A percentile compares a stretch with the other conserved stretches of the same genome.
Conservation (phyloP, 2,888 invertebrate genomes). For the Drosophila quasianomalipes region DNA sequence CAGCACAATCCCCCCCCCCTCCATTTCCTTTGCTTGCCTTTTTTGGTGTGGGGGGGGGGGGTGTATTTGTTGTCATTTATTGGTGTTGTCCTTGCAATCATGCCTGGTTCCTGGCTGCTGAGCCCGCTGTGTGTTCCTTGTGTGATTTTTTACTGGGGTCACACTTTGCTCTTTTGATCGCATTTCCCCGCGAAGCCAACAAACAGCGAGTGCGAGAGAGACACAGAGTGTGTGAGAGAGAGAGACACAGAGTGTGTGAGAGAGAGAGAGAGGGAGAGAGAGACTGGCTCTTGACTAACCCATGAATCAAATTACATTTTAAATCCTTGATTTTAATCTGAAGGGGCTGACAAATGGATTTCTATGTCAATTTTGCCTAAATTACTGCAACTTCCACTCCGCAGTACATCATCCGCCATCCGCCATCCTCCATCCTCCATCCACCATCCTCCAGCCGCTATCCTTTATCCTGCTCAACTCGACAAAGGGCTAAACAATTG, state of each 20-base stretch:
- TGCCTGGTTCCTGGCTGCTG: constrained; percentile 24
- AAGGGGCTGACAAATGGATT: constrained; percentile 85
- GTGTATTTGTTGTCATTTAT: constrained; percentile 84
- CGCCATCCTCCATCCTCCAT: neutral
- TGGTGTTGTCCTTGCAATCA: constrained; percentile 73
- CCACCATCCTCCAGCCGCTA: neutral
- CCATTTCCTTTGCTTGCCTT: neutral
- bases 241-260: neutral
- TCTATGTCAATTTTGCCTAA: constrained; percentile 82
- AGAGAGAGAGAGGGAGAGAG: neutral
- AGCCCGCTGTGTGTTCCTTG: constrained; percentile 32
- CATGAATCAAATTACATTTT: constrained; percentile 85
- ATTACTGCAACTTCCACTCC: constrained; percentile 46
- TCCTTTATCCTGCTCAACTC: constrained; percentile 22
- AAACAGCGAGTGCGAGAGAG: neutral
- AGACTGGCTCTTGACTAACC: constrained; percentile 35
- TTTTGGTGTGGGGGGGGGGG: constrained; percentile 33
- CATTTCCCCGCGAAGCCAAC: constrained; percentile 10
- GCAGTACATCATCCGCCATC: constrained; percentile 17
- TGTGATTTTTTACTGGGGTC: constrained; percentile 79
- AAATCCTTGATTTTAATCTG: constrained; percentile 85
- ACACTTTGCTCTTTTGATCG: constrained; percentile 81
- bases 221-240: neutral
- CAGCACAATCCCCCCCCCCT: constrained; percentile 1
- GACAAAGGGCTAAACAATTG: constrained; percentile 76